A percentile compares a stretch with the other conserved stretches of the same genome.
Evolutionary conservation across 2,797 vertebrate species (phyloP).

Genomic region (Sorex maritimensis): DNA sequence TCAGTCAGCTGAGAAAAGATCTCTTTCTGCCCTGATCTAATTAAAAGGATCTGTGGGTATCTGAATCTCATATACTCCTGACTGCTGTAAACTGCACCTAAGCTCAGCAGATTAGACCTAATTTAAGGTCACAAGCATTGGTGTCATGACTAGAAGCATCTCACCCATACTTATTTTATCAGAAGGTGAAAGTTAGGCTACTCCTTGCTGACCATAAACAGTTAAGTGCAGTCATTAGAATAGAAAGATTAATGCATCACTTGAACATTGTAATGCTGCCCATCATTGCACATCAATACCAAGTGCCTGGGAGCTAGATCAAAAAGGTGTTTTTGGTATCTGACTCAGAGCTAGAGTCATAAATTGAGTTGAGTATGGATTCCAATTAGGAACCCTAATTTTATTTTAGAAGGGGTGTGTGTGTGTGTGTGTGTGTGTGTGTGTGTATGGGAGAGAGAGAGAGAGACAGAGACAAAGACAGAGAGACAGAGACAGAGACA

Average conservation of each 20-base stretch:
- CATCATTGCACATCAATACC: not conserved
- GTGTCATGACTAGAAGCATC: not conserved
- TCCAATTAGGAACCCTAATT: conserved; percentile 42
- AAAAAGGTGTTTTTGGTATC: conserved; percentile 71
- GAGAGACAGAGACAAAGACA: not conserved
- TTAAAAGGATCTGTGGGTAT: not conserved
- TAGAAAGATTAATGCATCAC: conserved; percentile 45
- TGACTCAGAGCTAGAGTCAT: conserved; percentile 27
- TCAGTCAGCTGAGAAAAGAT: conserved; percentile 8
- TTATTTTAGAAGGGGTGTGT: conserved; percentile 1
- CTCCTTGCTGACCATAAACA: conserved; percentile 67
- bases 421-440: too few relatives aligned
- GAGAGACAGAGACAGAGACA: not conserved
- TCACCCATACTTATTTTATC: conserved; percentile 48
- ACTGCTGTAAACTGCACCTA: not conserved
- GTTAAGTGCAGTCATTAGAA: conserved; percentile 69
- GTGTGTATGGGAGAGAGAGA: too few relatives aligned
- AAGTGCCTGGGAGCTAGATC: conserved; percentile 53
- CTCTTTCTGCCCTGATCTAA: not conserved
- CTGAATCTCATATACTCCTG: not conserved
- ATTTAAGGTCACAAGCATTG: not conserved
- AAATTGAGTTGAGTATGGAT: conserved; percentile 15
- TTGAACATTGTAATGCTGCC: conserved; percentile 54
- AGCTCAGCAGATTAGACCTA: not conserved
- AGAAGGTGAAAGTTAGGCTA: conserved; percentile 52